Evolutionary conservation across 2,888 invertebrate genomes (phyloP).

Genomic region (Heliconius aoede): DNA sequence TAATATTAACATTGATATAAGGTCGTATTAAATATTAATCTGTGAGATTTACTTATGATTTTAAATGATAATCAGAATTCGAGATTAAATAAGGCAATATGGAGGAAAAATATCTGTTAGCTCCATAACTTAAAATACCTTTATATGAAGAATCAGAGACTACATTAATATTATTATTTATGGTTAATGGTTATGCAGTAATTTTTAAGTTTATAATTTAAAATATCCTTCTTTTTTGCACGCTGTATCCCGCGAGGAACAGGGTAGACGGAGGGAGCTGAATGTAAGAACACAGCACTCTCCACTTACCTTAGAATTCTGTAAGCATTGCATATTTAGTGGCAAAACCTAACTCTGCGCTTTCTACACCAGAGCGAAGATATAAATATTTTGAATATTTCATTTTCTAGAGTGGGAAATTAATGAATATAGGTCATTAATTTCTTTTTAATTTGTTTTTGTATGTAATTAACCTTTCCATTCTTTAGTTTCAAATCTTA

Average conservation of each 20-base stretch:
- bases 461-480: neutral
- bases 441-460: neutral
- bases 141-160: slow-evolving; percentile 1
- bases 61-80: slow-evolving; percentile 15
- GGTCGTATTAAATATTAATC: slow-evolving; percentile 65
- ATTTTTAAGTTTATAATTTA: neutral
- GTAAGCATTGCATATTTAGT: too few relatives aligned
- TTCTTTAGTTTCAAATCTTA: neutral
- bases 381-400: too few relatives aligned
- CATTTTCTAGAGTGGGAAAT: too few relatives aligned
- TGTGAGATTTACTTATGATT: slow-evolving; percentile 42
- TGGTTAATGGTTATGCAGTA: neutral
- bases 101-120: neutral
- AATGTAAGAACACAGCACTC: too few relatives aligned
- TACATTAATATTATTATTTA: neutral
- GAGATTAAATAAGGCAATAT: slow-evolving; percentile 2
- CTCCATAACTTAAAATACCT: slow-evolving; percentile 7
- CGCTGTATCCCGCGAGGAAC: too few relatives aligned
- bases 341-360: too few relatives aligned
- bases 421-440: too few relatives aligned
- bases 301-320: too few relatives aligned
- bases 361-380: too few relatives aligned
- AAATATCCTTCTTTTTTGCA: too few relatives aligned
- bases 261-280: too few relatives aligned
- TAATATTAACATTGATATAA: slow-evolving; percentile 52